These are phyloP conservation scores for Ligdia adustata DNA, from an alignment of 2,888 invertebrate species.

Conservation along the genomic window DNA sequence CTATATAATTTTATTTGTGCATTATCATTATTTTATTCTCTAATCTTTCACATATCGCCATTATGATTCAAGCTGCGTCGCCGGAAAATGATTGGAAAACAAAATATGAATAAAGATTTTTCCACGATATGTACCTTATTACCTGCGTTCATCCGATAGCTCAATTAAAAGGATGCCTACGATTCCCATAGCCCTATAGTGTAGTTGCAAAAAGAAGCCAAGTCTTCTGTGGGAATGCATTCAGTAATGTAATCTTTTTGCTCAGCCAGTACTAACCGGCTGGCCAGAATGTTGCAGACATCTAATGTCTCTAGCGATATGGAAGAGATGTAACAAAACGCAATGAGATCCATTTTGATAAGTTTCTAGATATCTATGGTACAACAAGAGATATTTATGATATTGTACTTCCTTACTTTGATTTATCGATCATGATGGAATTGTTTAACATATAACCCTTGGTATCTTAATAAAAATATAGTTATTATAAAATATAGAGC, in stretches of 20 bases:
- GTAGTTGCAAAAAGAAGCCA: slow-evolving; percentile 51
- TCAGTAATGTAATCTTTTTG: slow-evolving; percentile 71
- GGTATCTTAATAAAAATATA: too few species aligned
- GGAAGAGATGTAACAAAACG: slow-evolving; percentile 1
- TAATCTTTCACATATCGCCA: neutral
- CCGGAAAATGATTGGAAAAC: slow-evolving; percentile 17
- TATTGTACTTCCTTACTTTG: too few species aligned
- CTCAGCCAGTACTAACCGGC: slow-evolving; percentile 54
- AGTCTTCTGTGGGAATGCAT: slow-evolving; percentile 73
- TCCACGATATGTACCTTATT: slow-evolving; percentile 13
- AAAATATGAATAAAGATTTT: slow-evolving; percentile 10
- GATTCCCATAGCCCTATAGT: slow-evolving; percentile 49
- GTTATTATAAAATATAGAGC: too few species aligned
- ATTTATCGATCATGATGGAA: too few species aligned
- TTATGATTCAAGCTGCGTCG: slow-evolving; percentile 1
- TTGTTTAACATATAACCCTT: too few species aligned
- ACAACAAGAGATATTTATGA: too few species aligned
- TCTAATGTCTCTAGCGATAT: slow-evolving; percentile 25
- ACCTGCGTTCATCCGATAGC: slow-evolving; percentile 28
- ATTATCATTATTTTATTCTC: neutral
- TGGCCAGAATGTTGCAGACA: slow-evolving; percentile 43
- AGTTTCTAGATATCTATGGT: too few species aligned
- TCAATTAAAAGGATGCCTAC: slow-evolving; percentile 43
- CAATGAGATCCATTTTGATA: too few species aligned
- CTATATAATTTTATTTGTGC: too few species aligned